These are phyloP conservation scores for Sesamia nonagrioides DNA, from an alignment of 1,140 invertebrate genomes.

Conservation along the genomic window DNA sequence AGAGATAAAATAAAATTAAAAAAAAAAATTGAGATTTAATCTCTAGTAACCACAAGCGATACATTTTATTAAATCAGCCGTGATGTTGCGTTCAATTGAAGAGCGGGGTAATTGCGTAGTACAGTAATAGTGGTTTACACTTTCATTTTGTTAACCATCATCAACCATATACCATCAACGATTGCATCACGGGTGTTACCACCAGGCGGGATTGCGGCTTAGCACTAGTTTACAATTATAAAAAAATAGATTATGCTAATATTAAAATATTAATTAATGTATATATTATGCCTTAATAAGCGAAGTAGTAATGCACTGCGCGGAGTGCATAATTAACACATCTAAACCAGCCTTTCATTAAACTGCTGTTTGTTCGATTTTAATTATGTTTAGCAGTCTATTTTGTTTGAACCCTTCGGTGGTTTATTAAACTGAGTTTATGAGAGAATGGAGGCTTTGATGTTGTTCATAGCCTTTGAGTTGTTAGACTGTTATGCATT, in stretches of 20 bases:
- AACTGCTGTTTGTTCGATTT: conserved; percentile 20
- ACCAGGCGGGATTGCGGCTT: too few relatives aligned
- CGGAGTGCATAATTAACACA: conserved; percentile 24
- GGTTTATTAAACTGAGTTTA: conserved; percentile 7
- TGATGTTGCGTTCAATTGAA: too few relatives aligned
- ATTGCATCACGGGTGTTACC: too few relatives aligned
- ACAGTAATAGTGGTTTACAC: too few relatives aligned
- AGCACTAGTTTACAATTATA: too few relatives aligned
- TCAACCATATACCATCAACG: too few relatives aligned
- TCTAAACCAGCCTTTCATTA: conserved; percentile 17
- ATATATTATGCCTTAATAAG: conserved; percentile 35
- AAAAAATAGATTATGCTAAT: conserved; percentile 1
- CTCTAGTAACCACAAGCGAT: too few relatives aligned
- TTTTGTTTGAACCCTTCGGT: conserved; percentile 15
- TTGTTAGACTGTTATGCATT: background rate
- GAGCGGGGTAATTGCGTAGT: too few relatives aligned
- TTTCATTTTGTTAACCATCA: too few relatives aligned
- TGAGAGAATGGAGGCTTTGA: background rate
- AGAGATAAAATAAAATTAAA: too few relatives aligned
- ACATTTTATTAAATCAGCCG: too few relatives aligned
- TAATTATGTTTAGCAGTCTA: conserved; percentile 19
- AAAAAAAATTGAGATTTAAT: too few relatives aligned
- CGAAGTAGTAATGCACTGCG: conserved; percentile 1
- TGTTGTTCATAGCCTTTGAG: background rate
- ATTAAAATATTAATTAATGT: conserved; percentile 12